Evolutionary conservation across 2,888 invertebrate species (phyloP), one percentile per base, ranked within the genome.

Genomic region (Clepsis dumicolana): DNA sequence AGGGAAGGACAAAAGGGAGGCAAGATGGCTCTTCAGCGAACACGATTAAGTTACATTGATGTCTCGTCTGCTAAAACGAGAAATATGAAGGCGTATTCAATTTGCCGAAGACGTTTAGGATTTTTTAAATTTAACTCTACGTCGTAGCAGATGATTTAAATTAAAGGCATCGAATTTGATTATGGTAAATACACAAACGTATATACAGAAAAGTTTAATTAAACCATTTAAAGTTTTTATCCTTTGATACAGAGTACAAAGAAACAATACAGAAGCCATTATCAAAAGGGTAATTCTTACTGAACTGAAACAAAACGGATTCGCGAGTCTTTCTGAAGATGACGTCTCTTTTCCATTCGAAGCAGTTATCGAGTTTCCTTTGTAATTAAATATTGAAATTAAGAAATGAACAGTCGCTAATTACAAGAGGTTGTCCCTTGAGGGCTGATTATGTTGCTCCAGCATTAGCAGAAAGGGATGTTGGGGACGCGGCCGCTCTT

Each of bases 331-430:
- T 90, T 91, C 91, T 93, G 93, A 87, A 81, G 88, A 89, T 93
- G 93, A 93, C 93, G 93, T 93, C 90, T 91, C 88, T 85, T 84
- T 89, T 82, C 82, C 82, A 79, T 88, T 83, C 80, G 78, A 72
- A 83, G 89, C 91, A 93, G 87, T 93, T 91, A 82, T 93, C 90
- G 93, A 91, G 92, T 93, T 93, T 93, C 93, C 93, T 93, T 93
- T 92, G 93, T 94, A 94, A 94, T 94, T 94, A 94, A 94, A 94
- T 94, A 94, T 94, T 94, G 93, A 94, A 94, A 94, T 94, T 94
- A 94, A 94, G 94, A 94, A 94, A 94, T 94, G 93, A 94, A 93
- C 94, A 94, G 93, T 91, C 93, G 91, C 93, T 94, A 94, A 94
- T 94, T 94, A 94, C 90, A 87, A 86, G 91, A 90, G 93, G 88